phyloP scores from a whole-genome alignment of 2,797 vertebrate genomes.

The Aplochiton taeniatus region DNA sequence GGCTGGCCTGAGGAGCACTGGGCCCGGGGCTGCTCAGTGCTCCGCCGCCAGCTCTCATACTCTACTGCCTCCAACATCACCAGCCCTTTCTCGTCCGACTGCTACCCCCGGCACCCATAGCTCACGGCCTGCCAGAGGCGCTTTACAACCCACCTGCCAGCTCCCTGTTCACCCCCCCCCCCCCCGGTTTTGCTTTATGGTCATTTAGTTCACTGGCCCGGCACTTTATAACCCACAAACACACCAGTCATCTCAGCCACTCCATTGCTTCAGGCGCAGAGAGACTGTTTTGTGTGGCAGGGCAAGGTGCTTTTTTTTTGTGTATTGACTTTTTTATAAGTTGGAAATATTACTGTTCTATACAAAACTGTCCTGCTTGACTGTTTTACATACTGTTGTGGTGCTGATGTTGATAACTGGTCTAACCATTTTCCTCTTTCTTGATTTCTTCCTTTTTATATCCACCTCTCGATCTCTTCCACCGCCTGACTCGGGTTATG shows the following conservation, averaged over 20 bases:
- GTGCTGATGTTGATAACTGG: background rate
- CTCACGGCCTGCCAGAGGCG: conserved; percentile 25
- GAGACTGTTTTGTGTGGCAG: too few species aligned
- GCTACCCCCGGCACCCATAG: conserved; percentile 28
- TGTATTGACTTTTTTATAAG: background rate
- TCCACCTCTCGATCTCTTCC: background rate
- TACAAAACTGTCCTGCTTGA: too few species aligned
- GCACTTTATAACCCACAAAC: conserved; percentile 10
- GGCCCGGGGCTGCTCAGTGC: conserved; percentile 20
- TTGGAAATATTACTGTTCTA: too few species aligned
- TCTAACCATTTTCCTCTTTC: conserved; percentile 27
- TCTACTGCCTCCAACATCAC: conserved; percentile 19
- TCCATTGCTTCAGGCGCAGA: too few species aligned
- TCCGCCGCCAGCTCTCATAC: conserved; percentile 25
- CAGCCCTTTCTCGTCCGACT: background rate
- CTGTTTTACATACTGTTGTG: background rate
- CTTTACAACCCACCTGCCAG: conserved; percentile 31
- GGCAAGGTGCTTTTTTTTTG: background rate
- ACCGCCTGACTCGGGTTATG: conserved; percentile 21
- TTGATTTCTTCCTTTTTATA: conserved; percentile 37
- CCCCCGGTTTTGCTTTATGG: conserved; percentile 55
- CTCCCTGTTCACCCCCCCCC: conserved; percentile 29
- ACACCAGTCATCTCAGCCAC: background rate
- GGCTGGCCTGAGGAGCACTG: background rate
- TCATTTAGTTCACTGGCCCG: conserved; percentile 21